These are phyloP conservation scores for Oncorhynchus gorbuscha DNA, from an alignment of 2,113 vertebrate genomes.

Conservation along the genomic window DNA sequence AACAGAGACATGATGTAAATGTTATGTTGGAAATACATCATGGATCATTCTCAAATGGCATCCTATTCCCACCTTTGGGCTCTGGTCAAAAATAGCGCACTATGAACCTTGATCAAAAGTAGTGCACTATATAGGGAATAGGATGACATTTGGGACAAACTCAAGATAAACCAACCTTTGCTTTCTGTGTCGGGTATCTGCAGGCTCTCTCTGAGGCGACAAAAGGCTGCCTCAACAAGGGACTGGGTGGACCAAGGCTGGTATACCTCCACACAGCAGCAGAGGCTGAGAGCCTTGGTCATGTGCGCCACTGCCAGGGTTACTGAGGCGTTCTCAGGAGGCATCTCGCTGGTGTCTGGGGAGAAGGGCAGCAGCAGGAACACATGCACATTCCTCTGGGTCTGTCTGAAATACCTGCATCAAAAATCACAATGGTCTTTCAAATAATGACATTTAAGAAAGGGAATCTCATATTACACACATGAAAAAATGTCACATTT, in stretches of 20 bases:
- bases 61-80: no score
- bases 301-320: conserved; percentile 46
- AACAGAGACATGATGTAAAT: neutral
- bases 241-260: conserved; percentile 72
- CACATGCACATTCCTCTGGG: conserved; percentile 77
- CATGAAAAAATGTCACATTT: no score
- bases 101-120: no score
- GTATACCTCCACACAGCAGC: conserved; percentile 75
- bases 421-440: conserved; percentile 17
- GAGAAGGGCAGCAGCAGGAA: conserved; percentile 72
- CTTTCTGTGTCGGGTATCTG: conserved; percentile 19
- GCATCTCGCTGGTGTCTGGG: neutral
- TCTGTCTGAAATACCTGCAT: conserved; percentile 61
- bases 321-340: conserved; percentile 3
- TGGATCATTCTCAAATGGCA: no score
- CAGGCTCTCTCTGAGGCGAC: conserved; percentile 48
- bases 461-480: no score
- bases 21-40: no score
- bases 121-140: no score
- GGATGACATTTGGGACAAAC: no score
- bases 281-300: conserved; percentile 61
- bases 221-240: conserved; percentile 64
- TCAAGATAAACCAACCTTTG: conserved; percentile 16
- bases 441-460: no score
- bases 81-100: no score